These are phyloP conservation scores for Bos taurus DNA, from an alignment of 2,113 vertebrate genomes.

Conservation along the genomic window ARS-UCD2.0 NC_037339.1:49593001-49593500, in stretches of 20 bases:
- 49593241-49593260: not conserved
- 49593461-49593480: not conserved
- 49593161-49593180: not conserved
- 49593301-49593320: slow-evolving; percentile 18
- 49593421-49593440: not conserved
- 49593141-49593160: not conserved
- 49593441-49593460: not conserved
- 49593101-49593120: not conserved
- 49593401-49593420: slow-evolving; percentile 15
- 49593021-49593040: not conserved
- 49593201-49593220: not conserved
- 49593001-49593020: not conserved
- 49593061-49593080: not conserved
- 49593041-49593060: not conserved
- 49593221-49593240: not conserved
- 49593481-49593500: not conserved
- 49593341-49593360: not conserved
- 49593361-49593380: not conserved
- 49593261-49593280: not conserved
- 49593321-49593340: not conserved
- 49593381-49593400: not conserved
- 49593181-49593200: not conserved
- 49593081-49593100: not conserved
- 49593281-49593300: not conserved
- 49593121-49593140: not conserved